Percentiles rank a stretch among this genome's conserved stretches.
phyloP scores from a whole-genome alignment of 2,113 vertebrate genomes.

The Pygoscelis adeliae region DNA sequence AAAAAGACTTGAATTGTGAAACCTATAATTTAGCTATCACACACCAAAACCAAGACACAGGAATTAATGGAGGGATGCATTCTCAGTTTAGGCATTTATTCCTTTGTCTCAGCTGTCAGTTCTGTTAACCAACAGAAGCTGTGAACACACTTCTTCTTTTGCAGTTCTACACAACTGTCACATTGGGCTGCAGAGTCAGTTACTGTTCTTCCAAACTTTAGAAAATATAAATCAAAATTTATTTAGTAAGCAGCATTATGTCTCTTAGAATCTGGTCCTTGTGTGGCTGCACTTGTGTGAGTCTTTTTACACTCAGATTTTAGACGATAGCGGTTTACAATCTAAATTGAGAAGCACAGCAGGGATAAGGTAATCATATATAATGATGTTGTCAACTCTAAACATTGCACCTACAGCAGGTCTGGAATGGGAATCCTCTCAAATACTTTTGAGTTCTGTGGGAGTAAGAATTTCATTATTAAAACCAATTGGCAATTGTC shows the following conservation, averaged over 20 bases:
- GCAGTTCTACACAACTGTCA: background rate
- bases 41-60: background rate
- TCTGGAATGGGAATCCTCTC: background rate
- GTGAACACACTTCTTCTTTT: background rate
- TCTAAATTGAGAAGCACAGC: background rate
- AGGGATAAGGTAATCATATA: background rate
- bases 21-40: background rate
- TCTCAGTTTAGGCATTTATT: background rate
- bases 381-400: background rate
- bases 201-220: background rate
- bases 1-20: constrained; percentile 19
- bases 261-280: background rate
- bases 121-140: background rate
- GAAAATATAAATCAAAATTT: background rate
- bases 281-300: background rate
- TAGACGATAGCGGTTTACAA: background rate
- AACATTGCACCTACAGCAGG: background rate
- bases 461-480: background rate
- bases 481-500: background rate
- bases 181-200: background rate
- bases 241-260: background rate
- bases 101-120: background rate
- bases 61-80: background rate
- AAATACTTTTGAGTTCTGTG: background rate
- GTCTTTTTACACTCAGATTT: background rate